phyloP scores from a whole-genome alignment of 2,797 vertebrate genomes.

The Scolopax bukidnonensis region DNA sequence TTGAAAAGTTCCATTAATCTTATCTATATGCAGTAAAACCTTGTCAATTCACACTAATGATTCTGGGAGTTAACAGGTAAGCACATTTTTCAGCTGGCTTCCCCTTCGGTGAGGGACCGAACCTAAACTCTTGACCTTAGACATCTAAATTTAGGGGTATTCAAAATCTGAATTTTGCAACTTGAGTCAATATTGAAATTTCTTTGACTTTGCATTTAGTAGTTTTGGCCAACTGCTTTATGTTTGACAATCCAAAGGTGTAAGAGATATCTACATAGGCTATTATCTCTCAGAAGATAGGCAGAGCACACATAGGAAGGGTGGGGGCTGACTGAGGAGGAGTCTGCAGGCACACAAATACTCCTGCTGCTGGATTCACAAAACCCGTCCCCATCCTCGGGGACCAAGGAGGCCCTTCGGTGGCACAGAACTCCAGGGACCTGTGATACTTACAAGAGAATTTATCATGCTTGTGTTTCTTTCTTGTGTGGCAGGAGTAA shows the following conservation, averaged over 20 bases:
- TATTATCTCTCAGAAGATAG: conserved; percentile 53
- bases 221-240: background rate
- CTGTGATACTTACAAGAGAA: accelerated
- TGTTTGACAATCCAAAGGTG: conserved; percentile 74
- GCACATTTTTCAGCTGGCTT: conserved; percentile 61
- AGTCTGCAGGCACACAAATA: background rate
- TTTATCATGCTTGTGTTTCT: background rate
- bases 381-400: background rate
- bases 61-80: conserved; percentile 51
- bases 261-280: conserved; percentile 15
- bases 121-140: conserved; percentile 57
- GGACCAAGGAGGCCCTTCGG: background rate
- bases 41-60: conserved; percentile 49
- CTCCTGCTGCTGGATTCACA: background rate
- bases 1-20: conserved; percentile 49
- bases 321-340: background rate
- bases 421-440: background rate
- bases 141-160: conserved; percentile 36
- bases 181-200: conserved; percentile 67
- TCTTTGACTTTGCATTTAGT: conserved; percentile 13
- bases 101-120: background rate
- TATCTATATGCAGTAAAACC: conserved; percentile 60
- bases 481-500: background rate
- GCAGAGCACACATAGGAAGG: background rate
- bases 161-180: conserved; percentile 69